Base-by-base conservation (phyloP, 2,888 invertebrate species). In the Spatulosminthurus flaviceps region DNA sequence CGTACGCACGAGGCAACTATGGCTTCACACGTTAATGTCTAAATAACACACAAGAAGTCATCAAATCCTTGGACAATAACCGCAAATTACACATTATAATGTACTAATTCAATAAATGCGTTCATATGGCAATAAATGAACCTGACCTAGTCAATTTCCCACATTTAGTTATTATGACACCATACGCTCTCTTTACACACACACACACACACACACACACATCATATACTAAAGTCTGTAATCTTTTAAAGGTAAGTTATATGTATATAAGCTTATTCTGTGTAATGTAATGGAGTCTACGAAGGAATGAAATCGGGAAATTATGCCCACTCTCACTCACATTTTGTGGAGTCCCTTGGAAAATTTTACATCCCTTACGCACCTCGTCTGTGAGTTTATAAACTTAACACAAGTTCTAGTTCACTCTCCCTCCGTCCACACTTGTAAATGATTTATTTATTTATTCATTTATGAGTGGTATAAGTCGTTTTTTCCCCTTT, bases 361-460 rank as follows among this genome's bases (percentile, higher is more conserved):
- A 16, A 24, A n/a, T 34, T 70, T 70, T 70, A 34, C 41, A 19
- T 34, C 21, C 41, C 64, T 21, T 64, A 21, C 64, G 34, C 34
- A 34, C 34, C 9, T 34, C 5, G 5, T 34, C 34, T n/a, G n/a
- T n/a, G 34, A 34, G 34, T 34, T 34, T 34, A 34, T 34, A 34
- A 34, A 34, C 34, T 34, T n/a, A n/a, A n/a, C n/a, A n/a, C 34
- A 34, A 34, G 34, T 34, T 34, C 34, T 34, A 34, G 34, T 7
- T 34, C 34, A 34, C 34, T 34, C 34, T n/a, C n/a, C 34, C 9
- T 9, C 9, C 34, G 34, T 34, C 51, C 26, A 64, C 11, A 64
- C 64, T 64, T 64, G 64, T 64, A 64, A 64, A 64, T 64, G 64
- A 64, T 64, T 64, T 64, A 64, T 64, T 64, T 64, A 64, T 64